Evolutionary conservation across 2,797 vertebrate genomes (phyloP).

Genomic region (Sebastes elongatus): DNA sequence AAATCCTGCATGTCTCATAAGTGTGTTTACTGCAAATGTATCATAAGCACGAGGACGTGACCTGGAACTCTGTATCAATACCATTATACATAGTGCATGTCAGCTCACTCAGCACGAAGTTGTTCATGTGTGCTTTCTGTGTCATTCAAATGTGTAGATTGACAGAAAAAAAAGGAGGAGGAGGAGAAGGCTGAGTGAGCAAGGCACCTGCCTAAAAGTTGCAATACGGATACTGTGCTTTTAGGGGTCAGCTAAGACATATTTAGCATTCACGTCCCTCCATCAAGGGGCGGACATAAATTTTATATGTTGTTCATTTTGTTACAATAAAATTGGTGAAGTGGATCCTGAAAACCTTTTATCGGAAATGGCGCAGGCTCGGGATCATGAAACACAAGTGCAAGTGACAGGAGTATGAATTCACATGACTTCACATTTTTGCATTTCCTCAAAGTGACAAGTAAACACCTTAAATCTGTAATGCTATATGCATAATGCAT

Average conservation of each 20-base stretch:
- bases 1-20: background rate
- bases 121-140: constrained; percentile 50
- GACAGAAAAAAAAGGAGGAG: constrained; percentile 37
- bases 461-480: constrained; percentile 99
- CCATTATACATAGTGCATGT: constrained; percentile 62
- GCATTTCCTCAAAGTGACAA: constrained; percentile 99
- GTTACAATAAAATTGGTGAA: constrained; percentile 84
- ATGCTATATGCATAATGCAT: constrained; percentile 99
- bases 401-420: constrained; percentile 93
- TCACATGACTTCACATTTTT: constrained; percentile 97
- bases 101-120: constrained; percentile 53
- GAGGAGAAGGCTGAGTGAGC: constrained; percentile 47
- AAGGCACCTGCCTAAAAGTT: constrained; percentile 63
- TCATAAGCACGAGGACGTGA: constrained; percentile 21
- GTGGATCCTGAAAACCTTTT: constrained; percentile 93
- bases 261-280: constrained; percentile 83
- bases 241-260: constrained; percentile 83
- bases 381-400: constrained; percentile 89
- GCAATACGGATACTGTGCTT: constrained; percentile 71
- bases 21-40: constrained; percentile 13
- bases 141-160: constrained; percentile 54
- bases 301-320: constrained; percentile 90
- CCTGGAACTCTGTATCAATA: constrained; percentile 41
- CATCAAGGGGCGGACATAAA: constrained; percentile 83
- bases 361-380: constrained; percentile 88